Evolutionary conservation across 2,113 vertebrate genomes (phyloP), one percentile per base, ranked within the genome.

Genomic region (Zosterops hypoxanthus): DNA sequence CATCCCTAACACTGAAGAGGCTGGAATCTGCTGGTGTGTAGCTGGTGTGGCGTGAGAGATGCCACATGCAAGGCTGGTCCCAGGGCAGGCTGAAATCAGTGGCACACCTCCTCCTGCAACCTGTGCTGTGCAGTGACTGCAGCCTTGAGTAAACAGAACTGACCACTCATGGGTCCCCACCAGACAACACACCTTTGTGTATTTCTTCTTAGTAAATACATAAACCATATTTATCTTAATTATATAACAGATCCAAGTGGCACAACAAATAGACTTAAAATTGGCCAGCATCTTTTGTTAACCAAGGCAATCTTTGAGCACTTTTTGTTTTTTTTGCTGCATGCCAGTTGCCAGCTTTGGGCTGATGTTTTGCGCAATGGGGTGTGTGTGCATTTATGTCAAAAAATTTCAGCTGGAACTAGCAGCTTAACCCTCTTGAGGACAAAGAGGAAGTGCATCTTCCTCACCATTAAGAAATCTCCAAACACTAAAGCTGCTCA

Each of bases 81-180:
- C 42, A 42, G 55, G 60, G 66, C 39, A 47, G 71, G 59, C 72
- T 73, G 71, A 36, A 88, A 63, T 55, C 63, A 21, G 33, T 17
- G 24, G 24, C 44, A 44, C 0, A 0, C 10, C 50, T 56, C 66
- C 76, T 53, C 9, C 68, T 41, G 60, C 0, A 4, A 22, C 61
- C 71, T 44, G 53, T 4, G 13, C 56, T 18, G 3, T 36, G 52
- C 50, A 68, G 31, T 0, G 0, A 39, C 53, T 8, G 28, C n/a
- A 91, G 77, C 89, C 87, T 56, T 33, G n/a, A 55, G 55, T 41
- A 59, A 78, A 66, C 29, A 9, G 12, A 68, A 26, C 6, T 0
- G 8, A 31, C 17, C 0, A 9, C 47, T n/a, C 59, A 42, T 3
- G 46, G 68, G 24, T 26, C 41, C n/a, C 28, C 59, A 86, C 17